Base-by-base conservation (phyloP, 2,888 invertebrate genomes). In the Hemistola chrysoprasaria region DNA sequence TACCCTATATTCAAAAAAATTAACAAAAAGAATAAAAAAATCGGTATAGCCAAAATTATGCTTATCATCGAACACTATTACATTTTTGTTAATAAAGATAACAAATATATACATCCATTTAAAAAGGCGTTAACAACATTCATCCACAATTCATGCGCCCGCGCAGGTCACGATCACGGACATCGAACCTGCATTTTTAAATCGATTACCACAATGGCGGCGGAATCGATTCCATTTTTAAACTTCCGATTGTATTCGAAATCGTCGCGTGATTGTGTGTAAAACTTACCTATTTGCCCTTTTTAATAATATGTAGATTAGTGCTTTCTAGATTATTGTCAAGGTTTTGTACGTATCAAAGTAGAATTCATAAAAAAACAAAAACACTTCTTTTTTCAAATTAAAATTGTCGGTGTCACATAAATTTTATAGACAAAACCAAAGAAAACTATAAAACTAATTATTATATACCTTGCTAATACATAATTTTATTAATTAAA, bases 161-260 rank as follows among this genome's bases (percentile, higher is more conserved):
- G 67, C 78, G 65, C 82, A 68, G 86, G 86, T 86, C 87, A 87
- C 80, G 86, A 82, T 83, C 86, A 85, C 72, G 86, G 81, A 71
- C 78, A 64, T 65, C 78, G 80, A 83, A 84, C 85, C 72, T 76
- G 75, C 75, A 77, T 84, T 84, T 84, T 84, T 80, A 79, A 74
- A 78, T 71, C 73, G 73, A 75, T 78, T 74, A 73, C 66, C 71
- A 75, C 74, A 75, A 71, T 67, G 64, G 65, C 63, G 59, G 60
- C 61, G 59, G 62, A 62, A 70, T 72, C 67, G 64, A 69, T 67
- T 70, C 59, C 59, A 64, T 74, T 78, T 75, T 72, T 71, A 65
- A 65, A 67, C 50, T 65, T 67, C 51, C 64, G 58, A 68, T 70
- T 69, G 70, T 62, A 65, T 65, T 67, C 63, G 53, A 62, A 69